Percentiles rank a stretch among this genome's conserved stretches.
These are phyloP conservation scores for Uropsilus gracilis DNA, from an alignment of 2,113 vertebrate species.

Conservation along the genomic window DNA sequence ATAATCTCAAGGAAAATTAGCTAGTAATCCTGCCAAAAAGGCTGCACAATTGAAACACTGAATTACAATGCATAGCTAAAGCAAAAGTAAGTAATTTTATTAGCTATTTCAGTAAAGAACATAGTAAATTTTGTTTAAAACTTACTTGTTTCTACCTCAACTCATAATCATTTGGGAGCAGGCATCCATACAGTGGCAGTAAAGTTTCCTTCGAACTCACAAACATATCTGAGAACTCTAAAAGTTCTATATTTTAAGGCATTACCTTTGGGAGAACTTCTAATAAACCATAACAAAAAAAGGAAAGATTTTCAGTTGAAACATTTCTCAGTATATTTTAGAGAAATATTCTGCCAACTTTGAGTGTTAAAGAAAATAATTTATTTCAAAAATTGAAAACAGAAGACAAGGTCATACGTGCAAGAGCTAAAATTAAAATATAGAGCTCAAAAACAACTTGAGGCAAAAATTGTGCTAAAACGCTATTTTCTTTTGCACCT, in stretches of 20 bases:
- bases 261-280: background rate
- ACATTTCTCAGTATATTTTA: slow-evolving; percentile 10
- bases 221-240: background rate
- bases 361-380: background rate
- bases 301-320: background rate
- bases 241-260: slow-evolving; percentile 10
- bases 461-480: too few relatives aligned
- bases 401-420: background rate
- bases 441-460: slow-evolving; percentile 32
- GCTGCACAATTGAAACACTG: background rate
- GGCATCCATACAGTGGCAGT: background rate
- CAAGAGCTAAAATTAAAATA: background rate
- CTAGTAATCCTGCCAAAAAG: background rate
- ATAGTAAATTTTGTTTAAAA: background rate
- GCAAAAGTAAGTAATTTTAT: slow-evolving; percentile 24
- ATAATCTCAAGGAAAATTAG: background rate
- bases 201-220: slow-evolving; percentile 7
- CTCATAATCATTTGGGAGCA: background rate
- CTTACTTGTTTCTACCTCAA: background rate
- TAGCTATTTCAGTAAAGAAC: background rate
- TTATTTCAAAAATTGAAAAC: background rate
- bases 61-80: background rate
- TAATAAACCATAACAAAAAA: background rate
- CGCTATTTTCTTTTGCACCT: slow-evolving; percentile 21
- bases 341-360: background rate